Base-by-base conservation (phyloP, 2,797 vertebrate species). In the Phrynocephalus vlangalii region DNA sequence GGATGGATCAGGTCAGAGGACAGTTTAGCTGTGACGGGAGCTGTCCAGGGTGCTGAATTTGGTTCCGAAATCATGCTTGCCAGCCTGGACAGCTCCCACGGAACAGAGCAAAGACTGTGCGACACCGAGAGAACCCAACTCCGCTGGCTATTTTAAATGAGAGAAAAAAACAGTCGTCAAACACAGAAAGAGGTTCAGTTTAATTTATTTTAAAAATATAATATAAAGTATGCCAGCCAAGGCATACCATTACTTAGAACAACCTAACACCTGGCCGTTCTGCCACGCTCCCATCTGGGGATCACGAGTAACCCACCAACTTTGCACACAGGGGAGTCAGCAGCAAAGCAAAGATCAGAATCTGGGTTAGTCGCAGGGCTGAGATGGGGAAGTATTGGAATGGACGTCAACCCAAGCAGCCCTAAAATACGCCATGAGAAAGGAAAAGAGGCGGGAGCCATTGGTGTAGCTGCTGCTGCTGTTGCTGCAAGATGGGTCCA, bases 351-450 rank as follows among this genome's bases (percentile, higher is more conserved):
- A 73, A 79, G 87, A 4, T 48, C 63, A 82, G 66, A 88, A 83
- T 3, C 67, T 86, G 83, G 66, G 87, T 38, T 18, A 15, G 83
- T 66, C 75, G 84, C 85, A 44, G 84, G 11, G 68, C n/a, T 89
- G 88, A 93, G 72, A 81, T 44, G 77, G 82, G 52, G 84, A 76
- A 6, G 76, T 6, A 33, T 75, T 44, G 60, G 83, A 73, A 86
- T 48, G 68, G 89, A 86, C 68, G 89, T 81, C 60, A 78, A 77
- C 90, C 71, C 88, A 26, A 91, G 86, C 88, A 91, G 90, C 90
- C 84, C 67, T 76, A 73, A 85, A 77, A 87, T 24, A 90, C 76
- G 77, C 85, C 85, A 82, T 80, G 84, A 78, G 86, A 24, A 24
- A 81, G 16, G 60, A 24, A 24, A 30, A 79, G 80, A 85, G 52